Percentiles rank a stretch among this genome's conserved stretches.
Conservation (phyloP, 2,113 vertebrate species). For the Sinocyclocheilus rhinocerous region DNA sequence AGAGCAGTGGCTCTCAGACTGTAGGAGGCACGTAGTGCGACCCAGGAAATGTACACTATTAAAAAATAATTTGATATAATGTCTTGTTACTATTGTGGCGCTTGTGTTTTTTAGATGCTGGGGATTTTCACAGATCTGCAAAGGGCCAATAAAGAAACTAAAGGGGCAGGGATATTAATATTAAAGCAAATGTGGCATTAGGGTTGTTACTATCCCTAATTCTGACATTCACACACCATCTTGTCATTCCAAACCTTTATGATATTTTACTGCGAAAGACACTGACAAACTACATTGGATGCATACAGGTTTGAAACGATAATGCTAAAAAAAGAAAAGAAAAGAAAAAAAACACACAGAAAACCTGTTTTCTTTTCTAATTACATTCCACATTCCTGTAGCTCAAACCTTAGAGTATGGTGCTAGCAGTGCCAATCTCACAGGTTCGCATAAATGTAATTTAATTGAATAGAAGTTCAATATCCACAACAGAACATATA, state of each 20-base stretch:
- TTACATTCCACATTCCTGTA: no score
- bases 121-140: background rate
- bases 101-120: background rate
- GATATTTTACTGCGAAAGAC: no score
- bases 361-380: no score
- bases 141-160: background rate
- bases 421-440: no score
- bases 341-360: no score
- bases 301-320: background rate
- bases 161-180: background rate
- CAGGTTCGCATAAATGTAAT: background rate
- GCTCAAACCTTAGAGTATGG: no score
- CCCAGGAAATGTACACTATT: background rate
- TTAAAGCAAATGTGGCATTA: background rate
- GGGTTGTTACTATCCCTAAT: background rate
- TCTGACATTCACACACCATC: background rate
- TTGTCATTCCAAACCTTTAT: background rate
- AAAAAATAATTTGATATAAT: background rate
- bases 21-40: background rate
- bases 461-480: background rate
- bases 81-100: background rate
- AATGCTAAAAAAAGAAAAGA: no score
- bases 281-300: background rate
- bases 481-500: background rate
- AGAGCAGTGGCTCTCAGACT: background rate